These are phyloP conservation scores for Scolopax mira DNA, from an alignment of 2,113 vertebrate genomes.

Conservation along the genomic window DNA sequence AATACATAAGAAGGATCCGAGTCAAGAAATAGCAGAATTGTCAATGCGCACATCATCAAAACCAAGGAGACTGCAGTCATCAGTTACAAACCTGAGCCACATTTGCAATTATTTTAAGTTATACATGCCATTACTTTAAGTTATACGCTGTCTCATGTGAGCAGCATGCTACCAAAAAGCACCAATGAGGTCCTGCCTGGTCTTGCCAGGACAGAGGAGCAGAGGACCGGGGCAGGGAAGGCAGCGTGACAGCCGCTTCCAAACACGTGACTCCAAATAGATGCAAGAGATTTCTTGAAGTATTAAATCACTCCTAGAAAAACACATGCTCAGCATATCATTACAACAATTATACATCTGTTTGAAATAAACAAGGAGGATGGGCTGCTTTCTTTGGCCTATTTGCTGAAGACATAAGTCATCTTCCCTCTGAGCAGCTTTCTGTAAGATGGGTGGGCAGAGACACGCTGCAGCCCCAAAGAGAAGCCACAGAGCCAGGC, in stretches of 20 bases:
- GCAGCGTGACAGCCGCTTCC: not conserved
- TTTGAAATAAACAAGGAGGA: conserved; percentile 11
- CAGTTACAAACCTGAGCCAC: not conserved
- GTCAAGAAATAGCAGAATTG: not conserved
- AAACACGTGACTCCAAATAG: not conserved
- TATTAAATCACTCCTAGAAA: conserved; percentile 46
- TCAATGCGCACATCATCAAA: not conserved
- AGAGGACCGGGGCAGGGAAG: not conserved
- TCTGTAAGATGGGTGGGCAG: not conserved
- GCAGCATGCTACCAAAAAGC: not conserved
- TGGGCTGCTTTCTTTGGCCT: conserved; percentile 10
- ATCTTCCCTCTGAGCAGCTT: not conserved
- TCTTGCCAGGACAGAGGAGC: not conserved
- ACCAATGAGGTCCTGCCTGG: not conserved
- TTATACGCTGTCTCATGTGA: not conserved
- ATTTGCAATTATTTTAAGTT: not conserved
- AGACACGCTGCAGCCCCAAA: not conserved
- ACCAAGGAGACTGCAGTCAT: not conserved
- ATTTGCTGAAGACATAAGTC: not conserved
- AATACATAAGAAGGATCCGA: conserved; percentile 29
- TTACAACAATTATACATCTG: conserved; percentile 44
- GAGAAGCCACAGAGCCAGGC: not conserved
- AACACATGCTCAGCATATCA: conserved; percentile 47
- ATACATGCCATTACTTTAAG: not conserved
- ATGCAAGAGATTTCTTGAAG: conserved; percentile 1